These are phyloP conservation scores for Ceratosolen fusciceps DNA, from an alignment of 1,140 invertebrate species.

Conservation along the genomic window DNA sequence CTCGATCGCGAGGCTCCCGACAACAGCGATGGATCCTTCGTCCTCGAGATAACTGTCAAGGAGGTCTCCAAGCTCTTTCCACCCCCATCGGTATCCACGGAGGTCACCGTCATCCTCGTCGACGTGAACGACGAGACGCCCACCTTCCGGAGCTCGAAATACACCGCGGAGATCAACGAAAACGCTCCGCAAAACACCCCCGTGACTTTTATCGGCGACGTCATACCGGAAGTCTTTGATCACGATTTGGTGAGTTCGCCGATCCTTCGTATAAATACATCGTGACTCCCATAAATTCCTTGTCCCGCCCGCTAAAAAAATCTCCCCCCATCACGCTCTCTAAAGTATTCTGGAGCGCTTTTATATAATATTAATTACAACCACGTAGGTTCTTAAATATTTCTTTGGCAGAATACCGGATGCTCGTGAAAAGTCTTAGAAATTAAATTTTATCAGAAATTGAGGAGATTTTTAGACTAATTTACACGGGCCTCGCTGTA, in stretches of 20 bases:
- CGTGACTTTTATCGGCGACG: constrained; percentile 85
- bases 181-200: constrained; percentile 93
- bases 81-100: constrained; percentile 83
- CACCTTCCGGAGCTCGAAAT: constrained; percentile 82
- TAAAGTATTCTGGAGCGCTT: too few species aligned
- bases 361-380: too few species aligned
- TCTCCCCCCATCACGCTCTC: too few species aligned
- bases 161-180: constrained; percentile 92
- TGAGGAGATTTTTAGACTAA: too few species aligned
- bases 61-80: constrained; percentile 75
- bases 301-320: not conserved
- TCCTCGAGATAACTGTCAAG: constrained; percentile 84
- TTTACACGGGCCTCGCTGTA: too few species aligned
- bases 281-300: too few species aligned
- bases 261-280: too few species aligned
- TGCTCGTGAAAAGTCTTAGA: too few species aligned
- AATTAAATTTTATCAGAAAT: too few species aligned
- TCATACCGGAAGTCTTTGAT: constrained; percentile 90
- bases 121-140: constrained; percentile 96
- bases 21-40: constrained; percentile 87
- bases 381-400: too few species aligned
- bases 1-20: constrained; percentile 88
- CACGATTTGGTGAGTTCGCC: constrained; percentile 83
- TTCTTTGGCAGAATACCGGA: too few species aligned
- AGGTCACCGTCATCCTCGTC: constrained; percentile 92